Conservation (phyloP, 2,888 invertebrate genomes). For the Apodemia duryi region DNA sequence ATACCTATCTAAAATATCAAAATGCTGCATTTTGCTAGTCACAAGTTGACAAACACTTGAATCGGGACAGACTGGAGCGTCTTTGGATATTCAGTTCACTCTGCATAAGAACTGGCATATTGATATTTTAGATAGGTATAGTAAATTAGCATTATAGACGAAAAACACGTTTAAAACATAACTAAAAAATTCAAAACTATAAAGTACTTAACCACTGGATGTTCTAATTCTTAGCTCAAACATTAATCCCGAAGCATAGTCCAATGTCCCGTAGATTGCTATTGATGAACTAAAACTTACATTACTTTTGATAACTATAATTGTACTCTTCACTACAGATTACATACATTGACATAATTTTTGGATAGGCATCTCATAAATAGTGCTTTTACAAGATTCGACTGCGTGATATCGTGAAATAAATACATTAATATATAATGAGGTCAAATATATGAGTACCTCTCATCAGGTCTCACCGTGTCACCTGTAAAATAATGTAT, state of each 20-base stretch:
- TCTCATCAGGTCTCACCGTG: too few species aligned
- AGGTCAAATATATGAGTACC: too few species aligned
- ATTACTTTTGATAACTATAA: slow-evolving; percentile 30
- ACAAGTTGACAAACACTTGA: too few species aligned
- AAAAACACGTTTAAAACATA: not conserved
- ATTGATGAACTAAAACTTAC: slow-evolving; percentile 33
- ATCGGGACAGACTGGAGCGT: too few species aligned
- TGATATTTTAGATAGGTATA: not conserved
- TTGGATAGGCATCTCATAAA: slow-evolving; percentile 44
- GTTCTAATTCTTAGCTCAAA: slow-evolving; percentile 2
- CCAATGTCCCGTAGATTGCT: slow-evolving; percentile 11
- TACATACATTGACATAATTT: slow-evolving; percentile 36
- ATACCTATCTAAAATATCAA: too few species aligned
- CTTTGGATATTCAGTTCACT: too few species aligned
- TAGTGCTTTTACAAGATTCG: not conserved
- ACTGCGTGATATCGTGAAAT: not conserved
- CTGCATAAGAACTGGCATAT: too few species aligned
- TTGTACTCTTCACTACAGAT: slow-evolving; percentile 38
- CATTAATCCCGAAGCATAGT: slow-evolving; percentile 3
- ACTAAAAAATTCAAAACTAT: not conserved
- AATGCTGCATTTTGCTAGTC: too few species aligned
- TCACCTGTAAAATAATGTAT: too few species aligned
- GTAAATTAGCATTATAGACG: not conserved
- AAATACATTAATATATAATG: not conserved
- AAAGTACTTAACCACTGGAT: not conserved